Evolutionary conservation across 2,888 invertebrate species (phyloP), one percentile per base, ranked within the genome.

Genomic region (Thymelicus lineola): DNA sequence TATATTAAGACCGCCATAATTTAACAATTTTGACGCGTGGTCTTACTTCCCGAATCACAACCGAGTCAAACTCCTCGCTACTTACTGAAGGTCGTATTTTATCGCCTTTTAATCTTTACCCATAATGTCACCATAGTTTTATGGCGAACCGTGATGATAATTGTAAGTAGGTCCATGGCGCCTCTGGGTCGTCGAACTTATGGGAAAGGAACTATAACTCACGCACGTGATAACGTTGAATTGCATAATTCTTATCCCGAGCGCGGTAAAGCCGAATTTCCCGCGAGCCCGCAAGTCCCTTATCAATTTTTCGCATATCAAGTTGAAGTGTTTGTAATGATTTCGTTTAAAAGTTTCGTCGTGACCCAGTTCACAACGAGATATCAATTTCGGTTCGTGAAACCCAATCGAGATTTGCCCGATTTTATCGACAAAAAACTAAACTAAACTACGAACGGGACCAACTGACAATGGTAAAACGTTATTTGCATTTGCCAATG

Each of bases 51-150:
- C 53, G 67, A 64, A 55, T 45, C 45, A 59, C 62, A 68, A 42
- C 28, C 46, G 45, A 59, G 55, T 71, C 63, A 59, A 64, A 53
- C 50, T 66, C 45, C 58, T 45, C 4, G 48, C 61, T 61, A 6
- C 48, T 50, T 63, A 75, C 72, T 77, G 86, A 89, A 87, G 87
- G 89, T 79, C 85, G 76, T 68, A 71, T 81, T 87, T 88, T 85
- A 89, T 82, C 78, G 80, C 72, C 76, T 81, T 83, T 82, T 86
- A 88, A 86, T 85, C 83, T 82, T 84, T 82, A 81, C 82, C 73
- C 75, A 79, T 79, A 76, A 78, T 82, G 84, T 80, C 81, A 76
- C 75, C 75, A 75, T 74, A 70, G 74, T 78, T 82, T 79, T 79
- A 79, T 80, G 76, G 76, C 73, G 66, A 64, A 74, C 66, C 84